Base-by-base conservation (phyloP, 2,888 invertebrate genomes). In the Ectobius pallidus region DNA sequence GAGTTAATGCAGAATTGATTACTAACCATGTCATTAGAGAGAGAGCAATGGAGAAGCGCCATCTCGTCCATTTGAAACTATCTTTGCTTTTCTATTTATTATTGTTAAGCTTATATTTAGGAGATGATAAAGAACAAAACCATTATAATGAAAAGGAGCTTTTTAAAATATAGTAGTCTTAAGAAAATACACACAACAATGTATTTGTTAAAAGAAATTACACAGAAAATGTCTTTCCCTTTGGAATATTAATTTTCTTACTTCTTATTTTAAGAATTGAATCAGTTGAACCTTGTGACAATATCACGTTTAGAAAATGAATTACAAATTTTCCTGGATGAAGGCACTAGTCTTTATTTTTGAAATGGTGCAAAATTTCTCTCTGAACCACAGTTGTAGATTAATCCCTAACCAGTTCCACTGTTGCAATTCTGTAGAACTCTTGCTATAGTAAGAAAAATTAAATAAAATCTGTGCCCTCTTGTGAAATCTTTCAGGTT, bases 111-210 rank as follows among this genome's bases (percentile, higher is more conserved):
- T 22, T 39, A 39, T 22, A 39, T 63, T n/a, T 22, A 39, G n/a
- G 42, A 25, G 52, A 52, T 14, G 25, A 25, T 14, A 52, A 52
- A 25, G 2, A 1, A 42, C 14, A 63, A 42, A 18, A 3, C 1
- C 11, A 39, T 34, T 69, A 42, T 69, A 32, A 32, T 39, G 22
- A 34, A 69, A 55, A n/a, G n/a, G n/a, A 55, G 69, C 55, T 69
- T 69, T 55, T 69, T 52, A 34, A 55, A 14, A 69, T 11, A 55
- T n/a, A n/a, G n/a, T n/a, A n/a, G n/a, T n/a, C n/a, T n/a, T n/a
- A n/a, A n/a, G n/a, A n/a, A n/a, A n/a, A n/a, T n/a, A n/a, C n/a
- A n/a, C n/a, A n/a, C n/a, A n/a, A n/a, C n/a, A n/a, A n/a, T n/a
- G n/a, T n/a, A n/a, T n/a, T n/a, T n/a, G n/a, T n/a, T n/a, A n/a